These are phyloP conservation scores for Calliphora vomitoria DNA, from an alignment of 2,888 invertebrate species.

Conservation along the genomic window DNA sequence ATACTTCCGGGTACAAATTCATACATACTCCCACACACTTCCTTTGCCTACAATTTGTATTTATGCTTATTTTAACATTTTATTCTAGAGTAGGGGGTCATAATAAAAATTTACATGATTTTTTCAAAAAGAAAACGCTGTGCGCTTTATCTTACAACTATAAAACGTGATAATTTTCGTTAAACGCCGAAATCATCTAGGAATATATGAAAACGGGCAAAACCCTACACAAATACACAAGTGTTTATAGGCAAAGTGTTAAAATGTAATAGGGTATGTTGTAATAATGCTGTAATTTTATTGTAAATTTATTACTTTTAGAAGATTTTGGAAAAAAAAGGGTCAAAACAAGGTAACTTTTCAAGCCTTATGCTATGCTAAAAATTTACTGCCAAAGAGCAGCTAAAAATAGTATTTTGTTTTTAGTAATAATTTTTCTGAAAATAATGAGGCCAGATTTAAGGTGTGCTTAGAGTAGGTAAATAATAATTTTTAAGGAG, in stretches of 20 bases:
- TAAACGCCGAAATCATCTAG: background rate
- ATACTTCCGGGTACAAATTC: background rate
- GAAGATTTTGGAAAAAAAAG: background rate
- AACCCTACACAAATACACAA: background rate
- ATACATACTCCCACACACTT: background rate
- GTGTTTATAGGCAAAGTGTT: slow-evolving; percentile 17
- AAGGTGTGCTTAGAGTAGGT: background rate
- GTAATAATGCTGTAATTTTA: slow-evolving; percentile 7
- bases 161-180: slow-evolving; percentile 31
- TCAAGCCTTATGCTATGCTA: background rate
- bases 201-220: background rate
- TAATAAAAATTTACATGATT: slow-evolving; percentile 13
- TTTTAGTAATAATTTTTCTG: background rate
- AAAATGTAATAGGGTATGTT: background rate
- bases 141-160: background rate
- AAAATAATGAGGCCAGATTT: background rate
- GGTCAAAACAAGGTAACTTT: background rate
- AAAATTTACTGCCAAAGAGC: background rate
- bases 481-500: no score
- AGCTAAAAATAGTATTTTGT: background rate
- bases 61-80: background rate
- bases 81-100: background rate
- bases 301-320: background rate
- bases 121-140: background rate
- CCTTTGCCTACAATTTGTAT: background rate